These are phyloP conservation scores for Triplophysa siluroides DNA, from an alignment of 2,113 vertebrate species.

Conservation along the genomic window DNA sequence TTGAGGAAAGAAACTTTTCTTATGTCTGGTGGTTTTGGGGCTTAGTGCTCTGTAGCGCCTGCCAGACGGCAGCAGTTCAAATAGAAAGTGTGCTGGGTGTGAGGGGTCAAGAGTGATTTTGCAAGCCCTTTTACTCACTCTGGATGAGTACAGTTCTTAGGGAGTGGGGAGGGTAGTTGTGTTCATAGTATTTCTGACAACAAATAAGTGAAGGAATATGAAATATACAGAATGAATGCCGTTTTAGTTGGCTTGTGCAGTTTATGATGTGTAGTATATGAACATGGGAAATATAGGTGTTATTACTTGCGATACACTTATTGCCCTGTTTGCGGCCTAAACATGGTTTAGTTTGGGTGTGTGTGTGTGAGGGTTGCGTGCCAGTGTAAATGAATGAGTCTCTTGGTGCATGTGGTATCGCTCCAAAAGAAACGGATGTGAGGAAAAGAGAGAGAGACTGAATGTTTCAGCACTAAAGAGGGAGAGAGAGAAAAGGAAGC, in stretches of 20 bases:
- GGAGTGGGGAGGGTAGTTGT: no score
- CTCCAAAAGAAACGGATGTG: constrained; percentile 56
- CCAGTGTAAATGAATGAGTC: constrained; percentile 45
- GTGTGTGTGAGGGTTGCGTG: constrained; percentile 20
- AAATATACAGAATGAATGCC: no score
- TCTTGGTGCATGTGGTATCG: constrained; percentile 58
- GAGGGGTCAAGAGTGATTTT: no score
- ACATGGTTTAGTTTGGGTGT: constrained; percentile 26
- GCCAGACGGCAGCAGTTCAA: no score
- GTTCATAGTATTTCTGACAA: neutral
- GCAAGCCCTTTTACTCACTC: no score
- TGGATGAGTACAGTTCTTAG: no score
- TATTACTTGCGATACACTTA: neutral
- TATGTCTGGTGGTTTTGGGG: no score
- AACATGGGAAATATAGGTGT: no score
- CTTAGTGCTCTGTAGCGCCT: no score
- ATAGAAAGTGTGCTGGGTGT: no score
- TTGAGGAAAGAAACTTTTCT: no score
- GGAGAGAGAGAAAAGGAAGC: neutral
- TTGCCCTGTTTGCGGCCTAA: neutral
- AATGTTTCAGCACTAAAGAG: constrained; percentile 7
- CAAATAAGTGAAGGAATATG: neutral
- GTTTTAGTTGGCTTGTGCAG: no score
- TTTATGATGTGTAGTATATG: neutral
- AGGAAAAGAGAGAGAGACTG: constrained; percentile 12